phyloP scores from a whole-genome alignment of 2,888 invertebrate species.

The Drosophila silvestris region DNA sequence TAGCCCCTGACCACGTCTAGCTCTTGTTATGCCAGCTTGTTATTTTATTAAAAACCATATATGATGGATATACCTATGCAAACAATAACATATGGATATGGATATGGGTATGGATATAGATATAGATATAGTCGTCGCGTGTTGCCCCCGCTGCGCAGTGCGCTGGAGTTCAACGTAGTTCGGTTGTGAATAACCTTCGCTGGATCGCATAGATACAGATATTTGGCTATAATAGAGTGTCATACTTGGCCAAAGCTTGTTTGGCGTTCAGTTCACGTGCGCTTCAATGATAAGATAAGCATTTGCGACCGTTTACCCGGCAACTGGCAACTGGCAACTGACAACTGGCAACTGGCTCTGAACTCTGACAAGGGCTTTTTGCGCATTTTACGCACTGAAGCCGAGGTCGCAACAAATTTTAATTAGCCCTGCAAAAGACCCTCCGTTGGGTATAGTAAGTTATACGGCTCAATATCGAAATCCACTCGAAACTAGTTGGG shows the following conservation, averaged over 20 bases:
- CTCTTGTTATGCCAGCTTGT: conserved; percentile 18
- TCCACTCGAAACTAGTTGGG: neutral
- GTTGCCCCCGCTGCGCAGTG: conserved; percentile 34
- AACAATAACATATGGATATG: neutral
- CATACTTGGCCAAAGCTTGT: conserved; percentile 44
- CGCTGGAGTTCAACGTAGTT: conserved; percentile 40
- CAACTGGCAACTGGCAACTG: conserved; percentile 2
- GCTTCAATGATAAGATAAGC: conserved; percentile 71
- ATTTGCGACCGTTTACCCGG: conserved; percentile 22
- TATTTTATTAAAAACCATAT: conserved; percentile 30
- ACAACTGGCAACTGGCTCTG: conserved; percentile 24
- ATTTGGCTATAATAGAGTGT: conserved; percentile 27
- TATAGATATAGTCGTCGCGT: conserved; percentile 1
- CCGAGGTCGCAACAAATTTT: conserved; percentile 22
- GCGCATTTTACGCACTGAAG: conserved; percentile 36
- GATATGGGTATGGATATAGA: neutral
- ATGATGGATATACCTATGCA: conserved; percentile 6
- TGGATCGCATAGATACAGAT: conserved; percentile 44
- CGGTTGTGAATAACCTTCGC: conserved; percentile 41
- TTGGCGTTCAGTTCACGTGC: conserved; percentile 70
- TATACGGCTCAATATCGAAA: neutral
- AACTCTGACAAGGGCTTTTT: conserved; percentile 71
- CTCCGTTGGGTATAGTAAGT: neutral
- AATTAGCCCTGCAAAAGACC: neutral
- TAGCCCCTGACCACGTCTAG: conserved; percentile 21